Conservation (phyloP, 2,113 vertebrate genomes). For the Pelecanoides urinatrix region DNA sequence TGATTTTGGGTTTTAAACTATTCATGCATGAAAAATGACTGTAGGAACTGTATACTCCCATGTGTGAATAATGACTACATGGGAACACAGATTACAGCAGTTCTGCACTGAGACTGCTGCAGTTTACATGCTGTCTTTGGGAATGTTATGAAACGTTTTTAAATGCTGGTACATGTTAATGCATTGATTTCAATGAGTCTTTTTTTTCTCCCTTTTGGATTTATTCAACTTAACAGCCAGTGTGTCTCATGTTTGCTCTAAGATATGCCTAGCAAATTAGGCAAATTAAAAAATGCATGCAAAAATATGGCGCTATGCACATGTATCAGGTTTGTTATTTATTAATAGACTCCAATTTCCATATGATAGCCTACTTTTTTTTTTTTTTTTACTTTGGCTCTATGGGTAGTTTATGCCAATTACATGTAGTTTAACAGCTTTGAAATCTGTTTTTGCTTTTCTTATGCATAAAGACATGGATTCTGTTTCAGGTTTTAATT, state of each 20-base stretch:
- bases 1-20: conserved; percentile 24
- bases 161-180: conserved; percentile 34
- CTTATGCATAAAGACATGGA: conserved; percentile 21
- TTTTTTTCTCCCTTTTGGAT: conserved; percentile 30
- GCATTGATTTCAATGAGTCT: not conserved
- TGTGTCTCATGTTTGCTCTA: not conserved
- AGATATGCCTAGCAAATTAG: conserved; percentile 24
- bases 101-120: not conserved
- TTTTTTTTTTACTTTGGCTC: not conserved
- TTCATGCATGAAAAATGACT: conserved; percentile 43
- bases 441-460: conserved; percentile 54
- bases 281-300: conserved; percentile 17
- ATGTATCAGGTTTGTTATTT: conserved; percentile 8
- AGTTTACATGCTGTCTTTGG: conserved; percentile 34
- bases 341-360: conserved; percentile 34
- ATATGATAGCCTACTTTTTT: not conserved
- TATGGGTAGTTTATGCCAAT: conserved; percentile 44
- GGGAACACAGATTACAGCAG: conserved; percentile 13
- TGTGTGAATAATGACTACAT: not conserved
- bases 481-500: conserved; percentile 69
- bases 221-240: conserved; percentile 13
- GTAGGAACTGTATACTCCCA: conserved; percentile 12
- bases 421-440: conserved; percentile 22
- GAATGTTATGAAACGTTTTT: conserved; percentile 37
- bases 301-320: not conserved